Evolutionary conservation across 2,888 invertebrate species (phyloP).

Genomic region (Ochropacha duplaris): DNA sequence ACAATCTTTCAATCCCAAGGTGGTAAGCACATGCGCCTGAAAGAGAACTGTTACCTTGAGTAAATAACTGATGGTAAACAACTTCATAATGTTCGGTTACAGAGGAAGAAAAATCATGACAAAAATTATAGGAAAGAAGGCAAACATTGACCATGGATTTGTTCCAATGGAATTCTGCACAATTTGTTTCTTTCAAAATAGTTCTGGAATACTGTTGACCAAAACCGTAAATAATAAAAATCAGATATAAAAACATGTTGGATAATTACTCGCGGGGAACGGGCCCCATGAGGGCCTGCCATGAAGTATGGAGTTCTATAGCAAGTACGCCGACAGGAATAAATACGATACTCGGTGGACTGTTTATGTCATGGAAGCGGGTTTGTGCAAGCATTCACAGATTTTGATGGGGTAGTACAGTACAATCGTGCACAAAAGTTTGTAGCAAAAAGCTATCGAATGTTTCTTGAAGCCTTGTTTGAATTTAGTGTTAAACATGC

Average conservation of each 20-base stretch:
- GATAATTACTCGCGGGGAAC: slow-evolving; percentile 78
- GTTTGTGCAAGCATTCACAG: slow-evolving; percentile 83
- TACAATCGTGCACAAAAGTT: slow-evolving; percentile 51
- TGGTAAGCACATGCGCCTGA: too few species aligned
- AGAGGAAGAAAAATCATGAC: too few species aligned
- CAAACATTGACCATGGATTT: too few species aligned
- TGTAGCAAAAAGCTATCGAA: background rate
- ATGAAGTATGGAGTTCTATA: slow-evolving; percentile 59
- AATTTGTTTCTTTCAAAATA: slow-evolving; percentile 26
- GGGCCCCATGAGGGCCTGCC: slow-evolving; percentile 61
- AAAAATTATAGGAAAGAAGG: too few species aligned
- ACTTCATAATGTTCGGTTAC: too few species aligned
- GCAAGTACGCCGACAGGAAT: slow-evolving; percentile 39
- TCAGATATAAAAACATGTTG: slow-evolving; percentile 80
- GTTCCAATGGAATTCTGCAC: background rate
- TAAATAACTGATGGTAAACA: too few species aligned
- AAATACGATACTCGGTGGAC: slow-evolving; percentile 70
- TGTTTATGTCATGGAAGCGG: slow-evolving; percentile 82
- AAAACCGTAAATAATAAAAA: slow-evolving; percentile 79
- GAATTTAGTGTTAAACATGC: too few species aligned
- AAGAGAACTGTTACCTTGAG: too few species aligned
- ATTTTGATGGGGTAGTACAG: slow-evolving; percentile 77
- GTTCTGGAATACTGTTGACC: slow-evolving; percentile 49
- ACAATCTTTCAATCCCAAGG: too few species aligned
- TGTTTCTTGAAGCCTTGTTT: too few species aligned